These are phyloP conservation scores for Amphilophus citrinellus DNA, from an alignment of 2,113 vertebrate species.

Conservation along the genomic window DNA sequence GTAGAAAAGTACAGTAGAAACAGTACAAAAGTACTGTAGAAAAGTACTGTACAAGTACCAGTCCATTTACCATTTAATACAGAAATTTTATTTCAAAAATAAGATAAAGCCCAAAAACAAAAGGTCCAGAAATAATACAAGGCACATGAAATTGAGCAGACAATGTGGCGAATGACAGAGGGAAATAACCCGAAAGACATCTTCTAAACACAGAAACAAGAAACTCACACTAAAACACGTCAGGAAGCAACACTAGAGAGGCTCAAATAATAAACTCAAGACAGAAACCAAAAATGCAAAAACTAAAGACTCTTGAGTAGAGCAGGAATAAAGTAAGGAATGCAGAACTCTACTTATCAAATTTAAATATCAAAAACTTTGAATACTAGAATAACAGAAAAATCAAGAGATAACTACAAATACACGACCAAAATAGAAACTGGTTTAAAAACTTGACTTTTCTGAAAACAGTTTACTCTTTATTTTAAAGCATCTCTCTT, in stretches of 20 bases:
- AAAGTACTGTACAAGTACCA: neutral
- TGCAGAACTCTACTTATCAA: neutral
- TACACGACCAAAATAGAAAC: neutral
- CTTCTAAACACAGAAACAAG: neutral
- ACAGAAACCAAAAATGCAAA: too few species aligned
- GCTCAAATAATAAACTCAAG: too few species aligned
- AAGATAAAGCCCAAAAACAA: too few species aligned
- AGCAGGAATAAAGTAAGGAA: neutral
- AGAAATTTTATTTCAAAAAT: neutral
- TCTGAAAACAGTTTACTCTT: neutral
- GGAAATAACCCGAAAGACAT: too few species aligned
- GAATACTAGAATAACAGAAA: too few species aligned
- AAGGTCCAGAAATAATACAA: neutral
- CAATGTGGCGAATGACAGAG: too few species aligned
- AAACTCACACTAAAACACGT: neutral
- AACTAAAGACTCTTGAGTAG: too few species aligned
- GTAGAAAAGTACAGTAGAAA: neutral
- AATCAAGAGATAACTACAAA: neutral
- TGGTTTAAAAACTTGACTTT: neutral
- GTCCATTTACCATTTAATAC: neutral
- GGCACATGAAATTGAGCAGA: neutral
- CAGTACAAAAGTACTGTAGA: neutral
- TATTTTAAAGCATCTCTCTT: fast-evolving
- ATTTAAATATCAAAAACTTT: neutral
- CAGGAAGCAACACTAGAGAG: too few species aligned